Percentiles rank a stretch among this genome's conserved stretches.
Conservation (phyloP, 2,113 vertebrate species). For the Thymallus thymallus region DNA sequence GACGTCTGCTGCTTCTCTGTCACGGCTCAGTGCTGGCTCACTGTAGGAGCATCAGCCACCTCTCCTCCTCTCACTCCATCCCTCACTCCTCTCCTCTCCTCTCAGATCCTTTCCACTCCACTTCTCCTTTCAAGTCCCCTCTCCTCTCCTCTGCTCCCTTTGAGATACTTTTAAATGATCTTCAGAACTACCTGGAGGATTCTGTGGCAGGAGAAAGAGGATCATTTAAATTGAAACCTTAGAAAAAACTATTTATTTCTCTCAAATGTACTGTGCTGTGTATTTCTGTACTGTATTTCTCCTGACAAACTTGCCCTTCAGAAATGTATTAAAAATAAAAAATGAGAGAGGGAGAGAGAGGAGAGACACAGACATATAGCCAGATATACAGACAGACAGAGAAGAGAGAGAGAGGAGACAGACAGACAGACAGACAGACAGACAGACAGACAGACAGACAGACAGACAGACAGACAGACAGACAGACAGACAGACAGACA, state of each 20-base stretch:
- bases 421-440: neutral
- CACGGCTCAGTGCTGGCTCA: slow-evolving; percentile 37
- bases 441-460: neutral
- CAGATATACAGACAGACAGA: slow-evolving; percentile 4
- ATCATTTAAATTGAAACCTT: slow-evolving; percentile 51
- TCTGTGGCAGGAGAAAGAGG: slow-evolving; percentile 39
- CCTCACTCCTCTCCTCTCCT: slow-evolving; percentile 17
- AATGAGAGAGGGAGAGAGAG: slow-evolving; percentile 34
- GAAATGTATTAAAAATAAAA: slow-evolving; percentile 23
- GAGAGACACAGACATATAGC: slow-evolving; percentile 38
- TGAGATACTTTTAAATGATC: slow-evolving; percentile 21
- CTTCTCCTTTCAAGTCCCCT: slow-evolving; percentile 6
- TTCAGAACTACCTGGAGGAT: slow-evolving; percentile 11
- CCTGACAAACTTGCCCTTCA: slow-evolving; percentile 45
- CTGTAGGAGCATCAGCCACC: slow-evolving; percentile 33
- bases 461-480: neutral
- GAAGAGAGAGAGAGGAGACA: slow-evolving; percentile 6
- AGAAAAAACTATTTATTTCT: slow-evolving; percentile 44
- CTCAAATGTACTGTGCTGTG: slow-evolving; percentile 53
- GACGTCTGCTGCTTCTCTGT: slow-evolving; percentile 44
- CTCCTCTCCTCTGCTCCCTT: slow-evolving; percentile 27
- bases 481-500: neutral
- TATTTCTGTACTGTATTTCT: slow-evolving; percentile 67
- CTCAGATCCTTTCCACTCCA: slow-evolving; percentile 8
- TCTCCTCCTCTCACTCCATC: slow-evolving; percentile 33